A percentile compares a stretch with the other conserved stretches of the same genome.
These are phyloP conservation scores for Karalla daura DNA, from an alignment of 2,797 vertebrate species.

Conservation along the genomic window DNA sequence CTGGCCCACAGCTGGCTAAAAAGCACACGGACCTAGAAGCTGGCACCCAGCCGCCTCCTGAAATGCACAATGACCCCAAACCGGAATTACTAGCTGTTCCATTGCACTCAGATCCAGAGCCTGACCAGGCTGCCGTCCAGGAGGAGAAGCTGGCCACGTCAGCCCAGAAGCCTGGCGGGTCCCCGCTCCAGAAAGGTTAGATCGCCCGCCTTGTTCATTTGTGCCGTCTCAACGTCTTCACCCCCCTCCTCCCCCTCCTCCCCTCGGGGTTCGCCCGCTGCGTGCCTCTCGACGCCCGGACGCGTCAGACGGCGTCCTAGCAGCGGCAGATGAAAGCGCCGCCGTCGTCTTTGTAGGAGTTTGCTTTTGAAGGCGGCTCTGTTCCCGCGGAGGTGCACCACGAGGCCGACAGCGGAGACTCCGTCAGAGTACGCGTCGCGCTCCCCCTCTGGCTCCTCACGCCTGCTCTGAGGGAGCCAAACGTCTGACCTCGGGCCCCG, in stretches of 20 bases:
- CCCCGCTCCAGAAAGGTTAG: conserved; percentile 44
- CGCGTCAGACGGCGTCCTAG: conserved; percentile 66
- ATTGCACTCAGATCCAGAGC: conserved; percentile 75
- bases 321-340: conserved; percentile 60
- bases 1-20: conserved; percentile 71
- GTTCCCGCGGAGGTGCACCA: too few relatives aligned
- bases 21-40: conserved; percentile 81
- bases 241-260: conserved; percentile 19
- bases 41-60: conserved; percentile 70
- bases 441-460: too few relatives aligned
- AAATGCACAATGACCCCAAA: conserved; percentile 82
- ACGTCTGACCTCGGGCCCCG: too few relatives aligned
- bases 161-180: conserved; percentile 74
- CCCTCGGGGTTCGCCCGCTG: too few relatives aligned
- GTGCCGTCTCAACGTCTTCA: conserved; percentile 24
- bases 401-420: too few relatives aligned
- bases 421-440: too few relatives aligned
- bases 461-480: too few relatives aligned
- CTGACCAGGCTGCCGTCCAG: conserved; percentile 71
- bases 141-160: conserved; percentile 68
- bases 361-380: too few relatives aligned
- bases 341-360: conserved; percentile 57
- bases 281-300: too few relatives aligned
- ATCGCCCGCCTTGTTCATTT: conserved; percentile 28
- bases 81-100: conserved; percentile 77